phyloP scores from a whole-genome alignment of 2,113 vertebrate genomes.

The Centropus bengalensis region DNA sequence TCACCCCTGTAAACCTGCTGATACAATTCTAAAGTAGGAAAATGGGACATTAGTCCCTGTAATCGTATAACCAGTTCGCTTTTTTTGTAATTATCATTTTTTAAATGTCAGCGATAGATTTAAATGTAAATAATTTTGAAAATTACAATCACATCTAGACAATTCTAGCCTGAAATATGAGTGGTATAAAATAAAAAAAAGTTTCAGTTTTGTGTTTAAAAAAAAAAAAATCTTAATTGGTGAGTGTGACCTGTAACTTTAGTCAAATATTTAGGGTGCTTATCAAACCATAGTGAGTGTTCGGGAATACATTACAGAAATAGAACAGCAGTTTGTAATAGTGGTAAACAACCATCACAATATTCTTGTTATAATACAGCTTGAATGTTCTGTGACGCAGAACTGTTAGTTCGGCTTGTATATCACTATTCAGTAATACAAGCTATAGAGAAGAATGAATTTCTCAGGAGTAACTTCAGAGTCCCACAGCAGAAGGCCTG shows the following conservation, averaged over 20 bases:
- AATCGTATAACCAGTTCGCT: neutral
- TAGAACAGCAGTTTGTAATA: conserved; percentile 10
- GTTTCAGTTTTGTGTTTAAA: neutral
- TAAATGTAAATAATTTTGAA: neutral
- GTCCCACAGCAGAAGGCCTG: neutral
- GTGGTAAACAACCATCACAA: neutral
- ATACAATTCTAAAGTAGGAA: too few species aligned
- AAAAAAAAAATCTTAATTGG: neutral
- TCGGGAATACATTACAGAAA: neutral
- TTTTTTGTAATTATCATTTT: neutral
- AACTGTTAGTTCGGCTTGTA: neutral
- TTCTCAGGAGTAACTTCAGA: neutral
- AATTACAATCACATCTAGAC: neutral
- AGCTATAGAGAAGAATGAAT: neutral
- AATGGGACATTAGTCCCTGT: neutral
- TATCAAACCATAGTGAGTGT: neutral
- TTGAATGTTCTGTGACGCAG: conserved; percentile 24
- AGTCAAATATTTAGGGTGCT: neutral
- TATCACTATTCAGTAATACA: neutral
- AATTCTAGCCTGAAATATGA: neutral
- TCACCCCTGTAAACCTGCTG: too few species aligned
- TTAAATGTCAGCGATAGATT: neutral
- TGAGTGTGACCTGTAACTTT: neutral
- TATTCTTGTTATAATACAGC: conserved; percentile 15
- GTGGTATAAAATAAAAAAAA: neutral